Evolutionary conservation across 2,797 vertebrate genomes (phyloP).

Genomic region (Sarcoramphus papa): DNA sequence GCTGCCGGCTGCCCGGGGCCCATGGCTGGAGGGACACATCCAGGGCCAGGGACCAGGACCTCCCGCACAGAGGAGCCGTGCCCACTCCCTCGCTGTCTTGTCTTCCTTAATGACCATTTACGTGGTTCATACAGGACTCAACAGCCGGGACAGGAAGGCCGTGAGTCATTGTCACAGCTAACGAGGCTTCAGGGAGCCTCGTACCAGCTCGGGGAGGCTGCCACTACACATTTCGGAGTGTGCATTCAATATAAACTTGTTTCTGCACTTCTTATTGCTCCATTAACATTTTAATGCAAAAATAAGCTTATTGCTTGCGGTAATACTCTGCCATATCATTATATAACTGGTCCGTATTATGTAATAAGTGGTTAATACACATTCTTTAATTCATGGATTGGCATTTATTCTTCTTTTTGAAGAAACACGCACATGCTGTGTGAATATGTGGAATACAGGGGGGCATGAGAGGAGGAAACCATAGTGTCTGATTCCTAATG

Average conservation of each 20-base stretch:
- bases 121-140: rapidly evolving
- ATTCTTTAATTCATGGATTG: background rate
- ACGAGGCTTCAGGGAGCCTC: background rate
- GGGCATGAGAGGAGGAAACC: background rate
- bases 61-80: rapidly evolving
- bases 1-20: background rate
- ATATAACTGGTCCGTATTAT: background rate
- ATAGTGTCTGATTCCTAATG: background rate
- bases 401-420: background rate
- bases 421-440: background rate
- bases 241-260: background rate
- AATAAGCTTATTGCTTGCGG: background rate
- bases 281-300: background rate
- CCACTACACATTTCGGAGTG: rapidly evolving
- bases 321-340: too few species aligned
- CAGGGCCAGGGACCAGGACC: too few species aligned
- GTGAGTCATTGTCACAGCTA: background rate
- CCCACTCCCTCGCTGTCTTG: rapidly evolving
- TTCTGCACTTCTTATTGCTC: background rate
- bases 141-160: background rate
- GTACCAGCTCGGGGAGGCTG: background rate
- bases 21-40: too few species aligned
- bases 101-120: rapidly evolving
- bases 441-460: background rate
- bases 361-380: background rate